Percentiles rank a stretch among this genome's conserved stretches.
phyloP scores from a whole-genome alignment of 2,797 vertebrate genomes.

The Myotis myotis region DNA sequence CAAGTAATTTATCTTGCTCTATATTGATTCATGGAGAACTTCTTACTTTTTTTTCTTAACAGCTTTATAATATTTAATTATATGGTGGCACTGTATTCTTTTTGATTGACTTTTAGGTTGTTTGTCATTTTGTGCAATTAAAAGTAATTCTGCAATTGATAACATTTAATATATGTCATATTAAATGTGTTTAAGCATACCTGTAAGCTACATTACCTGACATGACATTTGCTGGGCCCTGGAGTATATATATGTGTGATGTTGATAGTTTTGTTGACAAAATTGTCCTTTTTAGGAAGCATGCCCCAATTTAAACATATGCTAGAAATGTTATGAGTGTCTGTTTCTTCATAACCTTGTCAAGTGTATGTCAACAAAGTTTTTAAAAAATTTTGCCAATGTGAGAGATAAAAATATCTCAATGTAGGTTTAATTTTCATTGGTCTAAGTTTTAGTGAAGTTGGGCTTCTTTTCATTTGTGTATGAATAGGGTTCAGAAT shows the following conservation, averaged over 20 bases:
- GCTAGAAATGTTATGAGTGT: background rate
- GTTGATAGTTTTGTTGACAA: background rate
- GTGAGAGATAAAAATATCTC: background rate
- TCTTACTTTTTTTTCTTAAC: background rate
- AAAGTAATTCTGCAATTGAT: background rate
- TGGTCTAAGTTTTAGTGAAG: background rate
- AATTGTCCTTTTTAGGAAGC: background rate
- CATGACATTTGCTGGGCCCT: background rate
- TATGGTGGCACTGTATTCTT: background rate
- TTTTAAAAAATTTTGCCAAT: background rate
- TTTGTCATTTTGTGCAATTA: conserved; percentile 17
- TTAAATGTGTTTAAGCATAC: background rate
- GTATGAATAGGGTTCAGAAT: background rate
- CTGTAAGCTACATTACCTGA: background rate
- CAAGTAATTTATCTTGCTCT: background rate
- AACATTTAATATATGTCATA: background rate
- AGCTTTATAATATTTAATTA: background rate
- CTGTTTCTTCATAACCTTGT: background rate
- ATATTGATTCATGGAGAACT: background rate
- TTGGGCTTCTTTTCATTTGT: background rate
- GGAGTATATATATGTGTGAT: background rate
- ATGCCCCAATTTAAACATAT: background rate
- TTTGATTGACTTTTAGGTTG: background rate
- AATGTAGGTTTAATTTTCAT: background rate
- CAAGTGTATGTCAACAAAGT: background rate